Evolutionary conservation across 2,888 invertebrate species (phyloP).

Genomic region (Epistrophe grossulariae): DNA sequence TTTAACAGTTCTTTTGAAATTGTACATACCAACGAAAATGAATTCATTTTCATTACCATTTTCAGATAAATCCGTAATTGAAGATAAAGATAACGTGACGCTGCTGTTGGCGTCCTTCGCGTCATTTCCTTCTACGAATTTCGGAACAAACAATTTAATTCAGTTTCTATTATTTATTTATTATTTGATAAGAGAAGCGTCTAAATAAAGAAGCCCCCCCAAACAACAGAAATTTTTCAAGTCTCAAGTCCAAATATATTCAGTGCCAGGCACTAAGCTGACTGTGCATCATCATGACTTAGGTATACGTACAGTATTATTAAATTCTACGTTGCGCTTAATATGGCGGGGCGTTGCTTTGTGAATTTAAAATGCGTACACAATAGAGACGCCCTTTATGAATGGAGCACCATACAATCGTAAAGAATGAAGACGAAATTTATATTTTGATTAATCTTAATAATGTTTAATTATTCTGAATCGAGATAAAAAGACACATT

Average conservation of each 20-base stretch:
- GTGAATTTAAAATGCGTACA: slow-evolving; percentile 48
- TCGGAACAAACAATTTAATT: slow-evolving; percentile 23
- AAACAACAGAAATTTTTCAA: neutral
- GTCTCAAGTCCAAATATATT: slow-evolving; percentile 39
- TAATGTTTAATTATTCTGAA: slow-evolving; percentile 51
- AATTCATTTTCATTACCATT: neutral
- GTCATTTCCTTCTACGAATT: slow-evolving; percentile 40
- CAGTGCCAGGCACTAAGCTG: slow-evolving; percentile 60
- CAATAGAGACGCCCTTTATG: slow-evolving; percentile 67
- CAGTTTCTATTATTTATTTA: neutral
- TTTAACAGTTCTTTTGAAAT: neutral
- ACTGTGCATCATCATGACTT: neutral
- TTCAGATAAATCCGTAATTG: slow-evolving; percentile 27
- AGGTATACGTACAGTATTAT: neutral
- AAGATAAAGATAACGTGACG: neutral
- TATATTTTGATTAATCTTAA: slow-evolving; percentile 64
- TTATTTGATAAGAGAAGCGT: slow-evolving; percentile 37
- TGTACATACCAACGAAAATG: too few species aligned
- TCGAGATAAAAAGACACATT: slow-evolving; percentile 25
- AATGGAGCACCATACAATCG: slow-evolving; percentile 11
- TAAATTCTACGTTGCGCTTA: slow-evolving; percentile 23
- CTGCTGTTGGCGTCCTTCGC: neutral
- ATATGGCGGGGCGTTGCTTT: slow-evolving; percentile 56
- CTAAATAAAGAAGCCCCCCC: slow-evolving; percentile 26
- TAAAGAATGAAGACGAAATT: slow-evolving; percentile 18